Conservation (phyloP, 2,888 invertebrate genomes). For the Thymelicus acteon region DNA sequence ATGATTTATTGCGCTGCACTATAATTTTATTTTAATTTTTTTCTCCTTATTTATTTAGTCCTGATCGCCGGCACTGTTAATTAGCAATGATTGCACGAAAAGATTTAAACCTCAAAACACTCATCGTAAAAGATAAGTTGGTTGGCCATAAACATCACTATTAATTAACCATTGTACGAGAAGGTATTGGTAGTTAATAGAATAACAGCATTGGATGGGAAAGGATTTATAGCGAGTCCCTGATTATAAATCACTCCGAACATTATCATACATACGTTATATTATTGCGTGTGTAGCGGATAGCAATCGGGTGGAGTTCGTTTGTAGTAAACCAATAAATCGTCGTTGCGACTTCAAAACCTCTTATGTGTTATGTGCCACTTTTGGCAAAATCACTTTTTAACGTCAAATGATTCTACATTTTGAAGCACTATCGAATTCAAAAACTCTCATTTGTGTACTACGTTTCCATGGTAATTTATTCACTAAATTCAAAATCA, state of each 20-base stretch:
- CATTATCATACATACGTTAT: not conserved
- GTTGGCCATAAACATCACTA: conserved; percentile 24
- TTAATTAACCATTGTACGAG: conserved; percentile 30
- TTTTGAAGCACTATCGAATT: no score
- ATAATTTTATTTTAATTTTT: conserved; percentile 20
- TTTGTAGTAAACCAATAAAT: not conserved
- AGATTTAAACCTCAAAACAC: conserved; percentile 22
- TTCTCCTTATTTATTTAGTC: conserved; percentile 17
- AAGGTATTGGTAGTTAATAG: conserved; percentile 30
- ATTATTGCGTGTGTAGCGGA: not conserved
- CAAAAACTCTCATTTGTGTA: no score
- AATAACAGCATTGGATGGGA: conserved; percentile 26
- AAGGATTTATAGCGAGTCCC: conserved; percentile 20
- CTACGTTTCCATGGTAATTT: no score
- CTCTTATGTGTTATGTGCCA: no score
- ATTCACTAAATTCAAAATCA: no score
- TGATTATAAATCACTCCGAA: conserved; percentile 17
- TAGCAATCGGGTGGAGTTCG: not conserved
- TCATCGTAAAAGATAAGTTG: conserved; percentile 8
- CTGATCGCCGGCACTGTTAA: conserved; percentile 17
- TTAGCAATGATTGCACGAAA: conserved; percentile 19
- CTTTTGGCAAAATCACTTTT: no score
- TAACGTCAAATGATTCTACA: no score
- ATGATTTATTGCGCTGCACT: conserved; percentile 41
- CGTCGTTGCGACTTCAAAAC: no score